Base-by-base conservation (phyloP, 2,888 invertebrate species). In the Eupithecia abbreviata region DNA sequence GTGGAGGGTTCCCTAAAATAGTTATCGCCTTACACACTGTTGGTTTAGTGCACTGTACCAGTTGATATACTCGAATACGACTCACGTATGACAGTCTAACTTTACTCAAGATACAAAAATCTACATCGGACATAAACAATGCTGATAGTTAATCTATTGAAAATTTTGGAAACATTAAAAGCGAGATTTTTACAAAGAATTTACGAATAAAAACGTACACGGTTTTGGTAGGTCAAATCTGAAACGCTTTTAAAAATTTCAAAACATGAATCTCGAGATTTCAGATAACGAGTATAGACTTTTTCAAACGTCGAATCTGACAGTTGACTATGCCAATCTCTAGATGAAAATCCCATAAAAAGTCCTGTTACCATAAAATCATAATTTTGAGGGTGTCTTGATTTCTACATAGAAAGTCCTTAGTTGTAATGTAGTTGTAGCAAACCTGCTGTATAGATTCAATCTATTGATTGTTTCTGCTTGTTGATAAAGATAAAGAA, bases 21-120 rank as follows among this genome's bases (percentile, higher is more conserved):
- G 85, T 86, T 88, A 88, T 88, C 86, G 85, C 79, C 81, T 85
- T 80, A 85, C 85, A 87, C 84, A 82, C 83, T 79, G 79, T 84
- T 84, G 81, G 78, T 82, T 86, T 82, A 73, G 45, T 81, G 79
- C 70, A 81, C 75, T 79, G 47, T 84, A 87, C 85, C 79, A 84
- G 18, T 65, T 47, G 41, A 47, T 42, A 9, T 62, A 71, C 73
- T 77, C 72, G 77, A 77, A 71, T 66, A 43, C 12, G n/a, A 68
- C 42, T 67, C 42, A 42, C 69, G 2, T 41, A 1, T 62, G 7
- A 58, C 58, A 30, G 30, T 10, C 18, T 62, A 30, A 58, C 2
- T 51, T n/a, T 6, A 13, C 15, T 51, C 51, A n/a, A 51, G 5
- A 51, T 30, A 30, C 30, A 30, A 30, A 30, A 30, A 30, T 51